phyloP scores from a whole-genome alignment of 2,797 vertebrate species.

The Pangasius sanitwongsei region DNA sequence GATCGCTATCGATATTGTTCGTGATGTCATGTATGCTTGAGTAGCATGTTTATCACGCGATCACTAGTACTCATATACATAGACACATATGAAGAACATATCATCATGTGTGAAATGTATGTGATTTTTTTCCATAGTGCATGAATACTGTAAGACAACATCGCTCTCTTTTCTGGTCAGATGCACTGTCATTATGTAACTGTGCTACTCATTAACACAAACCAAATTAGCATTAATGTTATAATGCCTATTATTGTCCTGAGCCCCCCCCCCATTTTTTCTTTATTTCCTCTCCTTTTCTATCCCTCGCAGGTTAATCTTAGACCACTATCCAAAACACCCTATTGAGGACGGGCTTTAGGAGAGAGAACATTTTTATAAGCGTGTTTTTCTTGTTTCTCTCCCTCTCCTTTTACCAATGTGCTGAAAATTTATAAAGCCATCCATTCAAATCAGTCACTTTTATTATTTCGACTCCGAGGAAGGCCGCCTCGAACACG shows the following conservation, averaged over 20 bases:
- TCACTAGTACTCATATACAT: not conserved
- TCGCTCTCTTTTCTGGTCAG: conserved; percentile 65
- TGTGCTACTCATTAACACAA: conserved; percentile 78
- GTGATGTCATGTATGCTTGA: not conserved
- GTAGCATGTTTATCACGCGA: not conserved
- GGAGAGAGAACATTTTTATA: conserved; percentile 17
- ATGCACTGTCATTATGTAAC: conserved; percentile 78
- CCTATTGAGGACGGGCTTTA: conserved; percentile 28
- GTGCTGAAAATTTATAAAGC: conserved; percentile 55
- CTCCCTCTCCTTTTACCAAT: conserved; percentile 14
- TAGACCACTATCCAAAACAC: conserved; percentile 18
- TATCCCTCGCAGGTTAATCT: conserved; percentile 34
- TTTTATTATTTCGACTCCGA: conserved; percentile 55
- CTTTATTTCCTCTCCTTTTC: conserved; percentile 28
- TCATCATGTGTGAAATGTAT: conserved; percentile 36
- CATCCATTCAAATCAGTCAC: conserved; percentile 56
- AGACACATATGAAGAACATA: not conserved
- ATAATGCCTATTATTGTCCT: conserved; percentile 54
- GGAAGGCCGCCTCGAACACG: conserved; percentile 50
- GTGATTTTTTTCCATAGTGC: conserved; percentile 73
- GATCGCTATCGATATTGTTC: not conserved
- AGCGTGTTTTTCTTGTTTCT: conserved; percentile 8
- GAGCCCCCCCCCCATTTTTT: conserved; percentile 14
- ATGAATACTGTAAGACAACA: conserved; percentile 77
- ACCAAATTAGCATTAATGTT: conserved; percentile 55